A percentile compares a stretch with the other conserved stretches of the same genome.
phyloP scores from a whole-genome alignment of 2,113 vertebrate genomes.

The Cebus imitator region DNA sequence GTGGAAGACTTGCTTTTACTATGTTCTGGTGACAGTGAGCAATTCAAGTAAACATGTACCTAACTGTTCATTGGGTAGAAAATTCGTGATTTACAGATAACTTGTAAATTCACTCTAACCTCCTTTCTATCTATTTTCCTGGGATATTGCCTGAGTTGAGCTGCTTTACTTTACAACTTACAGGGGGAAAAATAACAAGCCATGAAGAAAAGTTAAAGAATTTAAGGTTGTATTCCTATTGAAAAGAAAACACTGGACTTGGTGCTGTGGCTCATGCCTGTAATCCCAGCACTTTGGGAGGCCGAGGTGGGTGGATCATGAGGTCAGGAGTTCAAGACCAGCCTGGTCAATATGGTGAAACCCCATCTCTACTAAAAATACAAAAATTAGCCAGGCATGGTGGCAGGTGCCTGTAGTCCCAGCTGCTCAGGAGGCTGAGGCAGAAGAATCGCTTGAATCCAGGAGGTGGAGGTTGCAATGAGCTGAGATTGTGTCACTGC shows the following conservation, averaged over 20 bases:
- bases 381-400: too few species aligned
- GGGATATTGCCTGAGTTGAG: neutral
- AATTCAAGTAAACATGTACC: neutral
- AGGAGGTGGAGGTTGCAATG: too few species aligned
- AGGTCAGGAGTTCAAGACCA: too few species aligned
- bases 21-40: neutral
- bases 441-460: too few species aligned
- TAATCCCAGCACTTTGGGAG: too few species aligned
- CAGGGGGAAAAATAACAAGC: neutral
- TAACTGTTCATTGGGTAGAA: neutral
- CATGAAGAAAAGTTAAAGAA: neutral
- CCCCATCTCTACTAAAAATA: too few species aligned
- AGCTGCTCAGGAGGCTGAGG: too few species aligned
- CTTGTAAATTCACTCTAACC: neutral
- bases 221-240: neutral
- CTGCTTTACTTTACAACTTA: constrained; percentile 2
- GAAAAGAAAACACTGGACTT: neutral
- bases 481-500: too few species aligned
- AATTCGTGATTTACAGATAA: constrained; percentile 42
- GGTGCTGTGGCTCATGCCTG: too few species aligned
- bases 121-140: constrained; percentile 12
- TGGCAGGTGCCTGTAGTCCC: too few species aligned
- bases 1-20: neutral
- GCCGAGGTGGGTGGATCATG: too few species aligned
- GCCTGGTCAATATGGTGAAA: too few species aligned